Base-by-base conservation (phyloP, 1,140 invertebrate species). In the Matsumurasca onukii region DNA sequence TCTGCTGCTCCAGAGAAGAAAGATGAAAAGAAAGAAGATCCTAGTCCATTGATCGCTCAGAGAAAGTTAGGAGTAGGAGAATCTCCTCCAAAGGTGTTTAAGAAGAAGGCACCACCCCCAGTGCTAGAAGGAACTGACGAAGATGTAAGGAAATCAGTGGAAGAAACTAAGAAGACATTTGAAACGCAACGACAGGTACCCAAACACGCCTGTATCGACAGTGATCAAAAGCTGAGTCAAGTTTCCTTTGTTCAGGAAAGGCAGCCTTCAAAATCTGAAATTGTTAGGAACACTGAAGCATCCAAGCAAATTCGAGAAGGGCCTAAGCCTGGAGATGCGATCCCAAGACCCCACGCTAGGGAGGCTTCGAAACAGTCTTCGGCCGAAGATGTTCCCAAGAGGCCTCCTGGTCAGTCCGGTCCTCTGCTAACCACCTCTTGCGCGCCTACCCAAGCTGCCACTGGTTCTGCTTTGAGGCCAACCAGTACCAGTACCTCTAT, bases 81-180 rank as follows among this genome's bases (percentile, higher is more conserved):
- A 24, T 69, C 70, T 22, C 80, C 80, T n/a, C 81, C 82, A 0
- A 80, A 80, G 64, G 80, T 82, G 2, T 78, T 82, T 65, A 83
- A 83, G 71, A 76, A 79, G 49, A 83, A 82, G 70, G 73, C 80
- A 3, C 76, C 79, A 9, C 71, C 73, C 13, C 72, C 77, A 17
- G 68, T 9, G 24, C 9, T n/a, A 45, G 55, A 34, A 22, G 15
- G 24, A 45, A 22, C 55, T 27, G 63, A 20, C 34, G 51, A 39
- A 29, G 15, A 55, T 45, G 15, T 22, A 2, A 30, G 31, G 67
- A 31, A 34, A 48, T 5, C 31, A 22, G 39, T 63, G 39, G 30
- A 17, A 57, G 48, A 22, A 52, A 31, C 12, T 1, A 31, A 30
- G 30, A 39, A 31, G n/a, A 30, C 5, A 30, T 22, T 22, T 1